These are phyloP conservation scores for Seriola rivoliana DNA, from an alignment of 2,113 vertebrate genomes.

Conservation along the genomic window DNA sequence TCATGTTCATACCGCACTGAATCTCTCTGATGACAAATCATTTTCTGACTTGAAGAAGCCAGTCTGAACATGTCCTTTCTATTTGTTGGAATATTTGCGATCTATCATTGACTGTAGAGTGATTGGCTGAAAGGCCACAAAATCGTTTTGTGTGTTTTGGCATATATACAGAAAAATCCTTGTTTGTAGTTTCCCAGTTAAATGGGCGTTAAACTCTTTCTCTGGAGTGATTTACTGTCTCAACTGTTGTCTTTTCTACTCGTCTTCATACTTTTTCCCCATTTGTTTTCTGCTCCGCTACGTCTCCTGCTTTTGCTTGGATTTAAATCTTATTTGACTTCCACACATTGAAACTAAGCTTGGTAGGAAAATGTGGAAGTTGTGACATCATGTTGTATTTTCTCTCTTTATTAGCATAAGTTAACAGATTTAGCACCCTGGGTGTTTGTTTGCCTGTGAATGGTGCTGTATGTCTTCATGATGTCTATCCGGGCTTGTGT, in stretches of 20 bases:
- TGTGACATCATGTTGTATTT: neutral
- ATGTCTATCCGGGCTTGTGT: neutral
- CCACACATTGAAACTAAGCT: neutral
- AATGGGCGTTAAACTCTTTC: neutral
- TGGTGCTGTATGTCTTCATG: neutral
- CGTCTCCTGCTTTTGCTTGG: neutral
- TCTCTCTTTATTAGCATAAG: neutral
- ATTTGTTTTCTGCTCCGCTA: neutral
- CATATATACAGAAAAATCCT: no score
- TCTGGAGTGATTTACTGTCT: neutral
- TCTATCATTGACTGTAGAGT: no score
- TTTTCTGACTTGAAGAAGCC: neutral
- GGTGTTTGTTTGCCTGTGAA: conserved; percentile 3
- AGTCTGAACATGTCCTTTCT: neutral
- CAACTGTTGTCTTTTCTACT: neutral
- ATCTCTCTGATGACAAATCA: no score
- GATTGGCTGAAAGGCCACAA: neutral
- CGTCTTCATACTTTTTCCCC: neutral
- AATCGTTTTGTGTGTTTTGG: no score
- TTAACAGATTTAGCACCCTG: neutral
- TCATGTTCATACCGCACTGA: neutral
- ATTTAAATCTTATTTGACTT: neutral
- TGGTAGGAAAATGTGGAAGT: conserved; percentile 2
- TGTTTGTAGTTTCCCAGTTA: neutral
- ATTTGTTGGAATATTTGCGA: neutral